Percentiles rank a stretch among this genome's conserved stretches.
Evolutionary conservation across 2,888 invertebrate species (phyloP).

Genomic region (Mechanitis messenoides): DNA sequence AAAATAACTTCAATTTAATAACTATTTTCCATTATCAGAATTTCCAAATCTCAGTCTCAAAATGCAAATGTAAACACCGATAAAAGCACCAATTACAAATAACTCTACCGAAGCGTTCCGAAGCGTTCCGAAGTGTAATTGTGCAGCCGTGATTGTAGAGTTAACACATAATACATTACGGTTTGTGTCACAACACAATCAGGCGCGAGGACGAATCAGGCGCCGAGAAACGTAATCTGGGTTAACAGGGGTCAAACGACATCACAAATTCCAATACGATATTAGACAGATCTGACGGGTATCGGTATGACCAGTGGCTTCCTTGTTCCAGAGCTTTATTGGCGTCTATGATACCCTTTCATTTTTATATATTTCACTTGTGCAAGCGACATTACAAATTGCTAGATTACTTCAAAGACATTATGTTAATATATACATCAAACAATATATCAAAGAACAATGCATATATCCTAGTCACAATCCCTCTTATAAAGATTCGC

Average conservation of each 20-base stretch:
- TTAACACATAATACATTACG: constrained; percentile 78
- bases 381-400: too few species aligned
- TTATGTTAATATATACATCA: too few species aligned
- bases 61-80: constrained; percentile 12
- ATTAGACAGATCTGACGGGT: constrained; percentile 77
- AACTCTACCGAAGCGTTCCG: constrained; percentile 5
- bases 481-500: constrained; percentile 61
- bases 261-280: constrained; percentile 82
- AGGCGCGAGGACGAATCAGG: constrained; percentile 76
- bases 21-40: background rate
- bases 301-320: constrained; percentile 60
- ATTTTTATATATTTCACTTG: background rate
- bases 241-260: constrained; percentile 86
- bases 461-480: constrained; percentile 1
- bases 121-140: constrained; percentile 56
- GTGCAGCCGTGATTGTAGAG: constrained; percentile 74
- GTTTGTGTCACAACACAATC: constrained; percentile 78
- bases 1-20: background rate
- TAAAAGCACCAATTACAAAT: constrained; percentile 34
- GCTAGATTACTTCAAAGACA: too few species aligned
- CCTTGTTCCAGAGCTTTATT: constrained; percentile 35
- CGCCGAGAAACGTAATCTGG: constrained; percentile 80
- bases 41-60: background rate
- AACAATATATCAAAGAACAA: too few species aligned
- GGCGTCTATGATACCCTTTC: background rate